Evolutionary conservation across 2,113 vertebrate genomes (phyloP), one percentile per base, ranked within the genome.

Genomic region (Climacteris rufus): DNA sequence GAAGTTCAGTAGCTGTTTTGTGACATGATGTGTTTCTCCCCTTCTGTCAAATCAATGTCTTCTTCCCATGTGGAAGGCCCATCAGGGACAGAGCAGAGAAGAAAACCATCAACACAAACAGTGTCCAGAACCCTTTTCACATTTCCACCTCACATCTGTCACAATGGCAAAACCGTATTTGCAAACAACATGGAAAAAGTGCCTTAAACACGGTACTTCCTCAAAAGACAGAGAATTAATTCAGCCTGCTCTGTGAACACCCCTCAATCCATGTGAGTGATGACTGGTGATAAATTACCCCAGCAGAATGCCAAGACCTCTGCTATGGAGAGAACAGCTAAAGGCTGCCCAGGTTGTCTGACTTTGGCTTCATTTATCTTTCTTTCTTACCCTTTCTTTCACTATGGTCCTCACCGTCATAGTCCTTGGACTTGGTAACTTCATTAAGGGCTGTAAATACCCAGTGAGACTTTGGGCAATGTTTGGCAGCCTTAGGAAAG

Each of bases 61-160:
- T 60, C 56, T 63, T 90, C 78, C 37, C 1, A 0, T 68, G 82
- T 1, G 13, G 76, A 76, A 91, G 57, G 65, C 66, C 5, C 16
- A 19, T 47, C 81, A 91, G 33, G 33, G 42, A 69, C 76, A 83
- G 50, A 79, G 66, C 59, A 70, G 1, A 92, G 90, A 59, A 69
- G 42, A 83, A 90, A 94, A 56, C 12, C n/a, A 83, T 83, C 75
- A 77, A 66, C 82, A 90, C 37, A 50, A 88, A 63, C 75, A 92
- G 63, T 35, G 47, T 24, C n/a, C 76, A 92, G 87, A 90, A 90
- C 68, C 68, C 68, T 90, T 75, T 91, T 30, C 60, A 88, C 66
- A 25, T 96, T 93, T 91, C 82, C 60, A 92, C 75, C 72, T 88
- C 78, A 54, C 71, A 64, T 86, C 85, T 90, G 76, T 49, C 83